phyloP scores from a whole-genome alignment of 2,113 vertebrate genomes.

The Calyptomena viridis region DNA sequence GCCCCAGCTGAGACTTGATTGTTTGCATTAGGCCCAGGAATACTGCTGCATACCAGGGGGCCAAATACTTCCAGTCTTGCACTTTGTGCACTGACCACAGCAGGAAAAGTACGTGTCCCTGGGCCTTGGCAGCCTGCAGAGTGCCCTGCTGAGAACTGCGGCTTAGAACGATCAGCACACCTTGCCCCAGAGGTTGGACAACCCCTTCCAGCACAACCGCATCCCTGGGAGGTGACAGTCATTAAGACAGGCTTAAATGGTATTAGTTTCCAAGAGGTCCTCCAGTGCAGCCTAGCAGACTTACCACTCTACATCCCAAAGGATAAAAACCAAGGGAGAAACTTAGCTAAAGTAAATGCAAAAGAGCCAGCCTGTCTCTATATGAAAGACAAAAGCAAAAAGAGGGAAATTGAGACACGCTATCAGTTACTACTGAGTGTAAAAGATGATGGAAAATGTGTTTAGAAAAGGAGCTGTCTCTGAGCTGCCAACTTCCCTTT shows the following conservation, averaged over 20 bases:
- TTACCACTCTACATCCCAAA: neutral
- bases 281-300: neutral
- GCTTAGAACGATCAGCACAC: neutral
- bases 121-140: neutral
- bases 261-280: neutral
- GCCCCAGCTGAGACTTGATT: neutral
- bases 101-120: rapidly evolving
- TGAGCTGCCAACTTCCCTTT: neutral
- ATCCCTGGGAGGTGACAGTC: neutral
- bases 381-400: neutral
- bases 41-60: rapidly evolving
- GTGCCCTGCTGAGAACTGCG: neutral
- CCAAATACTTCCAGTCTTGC: neutral
- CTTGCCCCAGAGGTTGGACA: neutral
- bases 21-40: neutral
- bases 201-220: neutral
- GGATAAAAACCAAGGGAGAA: neutral
- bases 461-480: neutral
- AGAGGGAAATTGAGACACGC: neutral
- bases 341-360: neutral
- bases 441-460: neutral
- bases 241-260: neutral
- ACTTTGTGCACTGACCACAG: neutral
- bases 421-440: neutral
- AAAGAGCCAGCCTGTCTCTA: neutral